Evolutionary conservation across 2,113 vertebrate species (phyloP), one percentile per base, ranked within the genome.

Genomic region (Nettapus auritus): DNA sequence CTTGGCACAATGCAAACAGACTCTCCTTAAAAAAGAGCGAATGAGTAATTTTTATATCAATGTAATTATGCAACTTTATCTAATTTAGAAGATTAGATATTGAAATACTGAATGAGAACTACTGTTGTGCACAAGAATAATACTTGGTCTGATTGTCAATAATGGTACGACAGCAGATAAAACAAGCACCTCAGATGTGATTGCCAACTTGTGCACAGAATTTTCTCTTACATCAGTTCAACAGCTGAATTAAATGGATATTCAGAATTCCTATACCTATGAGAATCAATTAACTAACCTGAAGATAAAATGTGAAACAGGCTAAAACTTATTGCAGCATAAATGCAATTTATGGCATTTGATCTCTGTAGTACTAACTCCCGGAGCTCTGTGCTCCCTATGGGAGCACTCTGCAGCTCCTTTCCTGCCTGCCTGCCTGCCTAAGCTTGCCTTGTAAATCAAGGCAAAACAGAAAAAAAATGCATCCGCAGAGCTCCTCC

Each of bases 81-180:
- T 78, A 84, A 75, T 84, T 90, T 90, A 86, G 36, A 91, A 46
- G 9, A 90, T 29, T 19, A 55, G 57, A 86, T 19, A 76, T 10
- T 84, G 38, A 88, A 93, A 78, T 78, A 93, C 40, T 56, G 60
- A 90, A 90, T 78, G 46, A 88, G 18, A 91, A 75, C 38, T 78
- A 36, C 76, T 36, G 64, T 48, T 60, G 67, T 26, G 13, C 38
- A 64, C 33, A 78, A 64, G 52, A 93, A 68, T 40, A 77, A 73
- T 38, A 63, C 31, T 69, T 82, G 67, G 85, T 69, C 44, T 38
- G 81, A 29, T 93, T 88, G 78, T 86, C 53, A 68, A 3, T 80
- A 79, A 79, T 33, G 75, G 36, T 86, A 83, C 80, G 38, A 74
- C 23, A 74, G 18, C 25, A 84, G 26, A 60, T 71, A 42, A 82